Evolutionary conservation across 2,113 vertebrate genomes (phyloP).

Genomic region (Eudyptes chrysolophus): DNA sequence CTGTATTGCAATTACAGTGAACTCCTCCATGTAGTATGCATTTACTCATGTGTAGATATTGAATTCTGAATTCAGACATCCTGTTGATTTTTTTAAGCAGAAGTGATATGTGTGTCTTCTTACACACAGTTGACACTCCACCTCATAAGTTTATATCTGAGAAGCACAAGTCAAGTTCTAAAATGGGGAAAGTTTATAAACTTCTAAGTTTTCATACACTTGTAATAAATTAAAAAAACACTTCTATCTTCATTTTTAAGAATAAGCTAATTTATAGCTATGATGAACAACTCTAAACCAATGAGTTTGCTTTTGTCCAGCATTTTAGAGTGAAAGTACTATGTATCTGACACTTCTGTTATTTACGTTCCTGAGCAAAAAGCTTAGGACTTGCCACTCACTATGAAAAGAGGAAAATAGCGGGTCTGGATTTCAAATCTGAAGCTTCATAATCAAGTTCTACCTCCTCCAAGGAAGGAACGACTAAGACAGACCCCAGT

Average conservation of each 20-base stretch:
- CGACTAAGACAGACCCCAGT: background rate
- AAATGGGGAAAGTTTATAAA: background rate
- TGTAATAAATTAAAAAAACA: background rate
- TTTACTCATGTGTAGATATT: background rate
- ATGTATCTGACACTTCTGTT: background rate
- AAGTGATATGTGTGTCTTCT: background rate
- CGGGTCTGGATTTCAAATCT: background rate
- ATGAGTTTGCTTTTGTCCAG: background rate
- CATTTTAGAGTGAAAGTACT: background rate
- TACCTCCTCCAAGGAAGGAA: background rate
- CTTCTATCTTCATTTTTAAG: background rate
- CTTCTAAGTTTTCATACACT: background rate
- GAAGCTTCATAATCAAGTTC: background rate
- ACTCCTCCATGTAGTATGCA: fast-evolving
- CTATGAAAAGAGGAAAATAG: background rate
- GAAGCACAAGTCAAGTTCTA: background rate
- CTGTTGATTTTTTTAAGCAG: background rate
- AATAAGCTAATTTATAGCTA: background rate
- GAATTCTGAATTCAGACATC: background rate
- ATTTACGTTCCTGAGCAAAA: background rate
- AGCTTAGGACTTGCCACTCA: background rate
- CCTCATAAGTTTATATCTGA: background rate
- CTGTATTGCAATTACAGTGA: background rate
- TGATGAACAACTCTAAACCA: background rate
- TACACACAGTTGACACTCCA: background rate